Evolutionary conservation across 2,888 invertebrate species (phyloP), one percentile per base, ranked within the genome.

Genomic region (Brachyopa scutellaris): DNA sequence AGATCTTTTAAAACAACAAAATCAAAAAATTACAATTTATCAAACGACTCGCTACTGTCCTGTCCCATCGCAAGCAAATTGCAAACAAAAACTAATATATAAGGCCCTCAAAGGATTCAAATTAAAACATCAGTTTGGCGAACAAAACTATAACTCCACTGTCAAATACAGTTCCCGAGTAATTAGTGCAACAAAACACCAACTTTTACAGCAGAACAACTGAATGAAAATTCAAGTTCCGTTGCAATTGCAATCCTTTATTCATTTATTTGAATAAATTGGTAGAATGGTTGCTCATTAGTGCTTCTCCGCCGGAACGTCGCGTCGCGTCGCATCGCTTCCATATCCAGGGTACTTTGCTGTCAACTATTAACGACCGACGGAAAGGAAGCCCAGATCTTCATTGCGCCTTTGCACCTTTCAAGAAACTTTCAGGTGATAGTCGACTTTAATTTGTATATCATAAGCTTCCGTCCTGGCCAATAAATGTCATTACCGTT

Each of bases 391-490:
- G n/a, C n/a, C 45, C 23, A 33, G 23, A n/a, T 15, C 40, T 19
- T 19, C 31, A 6, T 13, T 45, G 36, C n/a, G 3, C 47, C 21
- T 7, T 49, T 64, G 49, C 38, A 33, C 51, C 69, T 69, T 49
- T 57, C 49, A 21, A 21, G 47, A 76, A 80, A 61, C 69, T 69
- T 80, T 76, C 76, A 76, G 80, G 69, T 80, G 69, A 76, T 80
- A 80, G 76, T 76, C 13, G 62, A 76, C 69, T 80, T 80, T 80
- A 76, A 69, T 80, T 80, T 80, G 69, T 51, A 55, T 69, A 69
- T 80, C 80, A 80, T 69, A 76, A 69, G 67, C 69, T 64, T 76
- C 76, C 62, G 62, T 69, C 57, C 62, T 51, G 76, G 69, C 76
- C 80, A 80, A 80, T 80, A 80, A 80, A 76, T 64, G 62, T 76